Evolutionary conservation across 2,113 vertebrate genomes (phyloP).

Genomic region (Corythornis cristatus): DNA sequence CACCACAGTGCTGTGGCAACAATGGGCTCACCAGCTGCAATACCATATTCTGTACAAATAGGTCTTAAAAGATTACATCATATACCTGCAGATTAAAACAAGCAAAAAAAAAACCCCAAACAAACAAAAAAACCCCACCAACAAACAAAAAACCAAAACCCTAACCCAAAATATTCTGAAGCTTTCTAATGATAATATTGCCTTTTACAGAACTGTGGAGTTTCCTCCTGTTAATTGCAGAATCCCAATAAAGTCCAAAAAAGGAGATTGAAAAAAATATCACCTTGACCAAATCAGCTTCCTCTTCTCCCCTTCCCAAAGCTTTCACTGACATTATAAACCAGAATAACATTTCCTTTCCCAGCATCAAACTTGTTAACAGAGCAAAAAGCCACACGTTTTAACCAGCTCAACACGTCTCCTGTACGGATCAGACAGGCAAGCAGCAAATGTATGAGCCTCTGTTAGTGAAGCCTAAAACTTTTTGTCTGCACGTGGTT

Average conservation of each 20-base stretch:
- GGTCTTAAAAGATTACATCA: not conserved
- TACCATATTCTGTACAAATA: fast-evolving
- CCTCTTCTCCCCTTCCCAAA: not conserved
- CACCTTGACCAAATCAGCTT: not conserved
- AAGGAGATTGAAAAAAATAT: not conserved
- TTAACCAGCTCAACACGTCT: not conserved
- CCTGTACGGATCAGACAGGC: fast-evolving
- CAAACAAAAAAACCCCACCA: too few species aligned
- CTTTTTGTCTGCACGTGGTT: not conserved
- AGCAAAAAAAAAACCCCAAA: not conserved
- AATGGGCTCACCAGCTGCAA: fast-evolving
- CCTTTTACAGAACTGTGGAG: not conserved
- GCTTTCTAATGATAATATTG: not conserved
- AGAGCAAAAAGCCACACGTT: fast-evolving
- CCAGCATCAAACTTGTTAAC: not conserved
- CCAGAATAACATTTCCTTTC: not conserved
- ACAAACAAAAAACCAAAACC: not conserved
- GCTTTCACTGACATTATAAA: not conserved
- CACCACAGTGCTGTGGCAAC: fast-evolving
- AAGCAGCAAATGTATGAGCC: not conserved
- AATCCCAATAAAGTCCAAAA: not conserved
- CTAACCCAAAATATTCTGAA: not conserved
- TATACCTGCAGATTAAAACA: not conserved
- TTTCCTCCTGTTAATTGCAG: not conserved
- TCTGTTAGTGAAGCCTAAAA: not conserved